These are phyloP conservation scores for Empidonax alnorum DNA, from an alignment of 2,113 vertebrate genomes.

Conservation along the genomic window DNA sequence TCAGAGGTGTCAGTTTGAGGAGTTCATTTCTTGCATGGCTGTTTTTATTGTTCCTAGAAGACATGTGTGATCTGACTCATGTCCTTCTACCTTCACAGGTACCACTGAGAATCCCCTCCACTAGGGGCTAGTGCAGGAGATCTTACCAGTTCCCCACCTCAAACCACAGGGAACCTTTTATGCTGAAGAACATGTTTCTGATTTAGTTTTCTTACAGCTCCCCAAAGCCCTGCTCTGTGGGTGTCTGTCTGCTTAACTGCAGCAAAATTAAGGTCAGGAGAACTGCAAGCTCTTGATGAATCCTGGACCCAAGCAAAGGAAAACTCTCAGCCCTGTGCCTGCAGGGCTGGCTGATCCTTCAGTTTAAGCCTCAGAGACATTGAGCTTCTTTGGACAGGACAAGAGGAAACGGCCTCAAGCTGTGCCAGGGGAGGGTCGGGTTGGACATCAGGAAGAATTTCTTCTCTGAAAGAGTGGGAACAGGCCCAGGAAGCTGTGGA, in stretches of 20 bases:
- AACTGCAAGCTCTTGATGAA: background rate
- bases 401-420: fast-evolving
- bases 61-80: fast-evolving
- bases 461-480: background rate
- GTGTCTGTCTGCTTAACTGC: background rate
- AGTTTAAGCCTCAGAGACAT: fast-evolving
- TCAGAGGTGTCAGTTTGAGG: background rate
- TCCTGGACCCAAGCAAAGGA: background rate
- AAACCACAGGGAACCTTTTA: background rate
- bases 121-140: fast-evolving
- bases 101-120: background rate
- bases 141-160: background rate
- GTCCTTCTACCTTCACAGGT: background rate
- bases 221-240: background rate
- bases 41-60: background rate
- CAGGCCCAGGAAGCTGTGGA: background rate
- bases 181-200: background rate
- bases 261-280: background rate
- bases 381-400: background rate
- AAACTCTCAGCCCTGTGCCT: background rate
- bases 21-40: background rate
- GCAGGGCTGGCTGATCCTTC: background rate
- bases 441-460: background rate
- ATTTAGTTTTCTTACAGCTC: background rate
- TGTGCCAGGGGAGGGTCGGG: background rate